Conservation (phyloP, 2,888 invertebrate species). For the Calliscelio sp. region DNA sequence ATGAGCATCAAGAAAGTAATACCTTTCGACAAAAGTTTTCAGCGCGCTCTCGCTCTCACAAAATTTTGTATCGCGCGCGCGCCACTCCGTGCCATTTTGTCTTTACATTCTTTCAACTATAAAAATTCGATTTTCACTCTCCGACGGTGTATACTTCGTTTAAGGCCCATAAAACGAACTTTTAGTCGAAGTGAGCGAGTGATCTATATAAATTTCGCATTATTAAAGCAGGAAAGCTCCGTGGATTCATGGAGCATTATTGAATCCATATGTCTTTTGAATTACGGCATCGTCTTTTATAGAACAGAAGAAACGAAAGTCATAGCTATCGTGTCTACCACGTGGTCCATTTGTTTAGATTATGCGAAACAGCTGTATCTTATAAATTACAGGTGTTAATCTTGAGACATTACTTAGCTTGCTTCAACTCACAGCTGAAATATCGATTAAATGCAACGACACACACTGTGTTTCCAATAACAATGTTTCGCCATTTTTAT, state of each 20-base stretch:
- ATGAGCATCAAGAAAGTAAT: constrained; percentile 60
- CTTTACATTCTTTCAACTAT: constrained; percentile 27
- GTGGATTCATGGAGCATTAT: constrained; percentile 61
- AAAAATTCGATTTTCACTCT: constrained; percentile 43
- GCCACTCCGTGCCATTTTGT: constrained; percentile 19
- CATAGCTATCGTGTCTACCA: constrained; percentile 4
- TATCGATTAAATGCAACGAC: no score
- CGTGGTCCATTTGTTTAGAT: constrained; percentile 16
- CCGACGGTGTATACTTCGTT: constrained; percentile 32
- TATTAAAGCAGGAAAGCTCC: constrained; percentile 64
- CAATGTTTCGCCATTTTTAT: no score
- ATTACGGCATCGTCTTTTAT: constrained; percentile 50
- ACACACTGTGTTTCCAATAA: no score
- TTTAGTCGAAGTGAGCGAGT: constrained; percentile 29
- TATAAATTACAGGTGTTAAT: background rate
- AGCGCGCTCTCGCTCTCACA: background rate
- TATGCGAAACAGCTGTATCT: no score
- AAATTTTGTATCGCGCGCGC: constrained; percentile 22
- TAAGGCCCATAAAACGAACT: constrained; percentile 57
- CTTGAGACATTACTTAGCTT: no score
- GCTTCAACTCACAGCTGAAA: no score
- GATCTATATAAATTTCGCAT: constrained; percentile 68
- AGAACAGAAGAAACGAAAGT: constrained; percentile 31
- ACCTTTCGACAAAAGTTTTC: constrained; percentile 38
- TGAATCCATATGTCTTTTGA: constrained; percentile 68